These are phyloP conservation scores for Agrochola litura DNA, from an alignment of 2,888 invertebrate genomes.

Conservation along the genomic window DNA sequence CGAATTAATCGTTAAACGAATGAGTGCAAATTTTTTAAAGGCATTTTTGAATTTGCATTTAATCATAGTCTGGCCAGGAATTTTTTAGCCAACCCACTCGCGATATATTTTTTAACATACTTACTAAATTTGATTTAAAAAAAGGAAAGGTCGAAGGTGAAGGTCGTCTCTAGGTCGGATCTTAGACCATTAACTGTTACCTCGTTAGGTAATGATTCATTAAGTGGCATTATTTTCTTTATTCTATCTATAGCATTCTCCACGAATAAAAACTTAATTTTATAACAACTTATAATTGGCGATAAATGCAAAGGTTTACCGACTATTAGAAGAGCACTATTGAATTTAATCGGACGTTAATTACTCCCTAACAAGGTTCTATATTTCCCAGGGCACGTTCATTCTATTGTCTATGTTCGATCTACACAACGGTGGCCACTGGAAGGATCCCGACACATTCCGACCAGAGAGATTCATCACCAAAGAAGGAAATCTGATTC, in stretches of 20 bases:
- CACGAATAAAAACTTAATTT: not conserved
- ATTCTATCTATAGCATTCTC: not conserved
- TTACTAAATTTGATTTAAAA: too few species aligned
- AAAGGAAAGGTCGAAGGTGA: too few species aligned
- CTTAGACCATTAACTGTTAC: not conserved
- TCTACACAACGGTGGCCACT: slow-evolving; percentile 91
- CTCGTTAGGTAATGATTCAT: not conserved
- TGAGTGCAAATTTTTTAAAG: too few species aligned
- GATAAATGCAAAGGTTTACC: not conserved
- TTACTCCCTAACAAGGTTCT: slow-evolving; percentile 7
- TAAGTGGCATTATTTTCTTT: not conserved
- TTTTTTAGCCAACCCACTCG: too few species aligned
- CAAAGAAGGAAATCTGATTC: slow-evolving; percentile 87
- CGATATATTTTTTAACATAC: too few species aligned
- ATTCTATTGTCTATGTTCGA: slow-evolving; percentile 91
- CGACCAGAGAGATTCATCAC: slow-evolving; percentile 92
- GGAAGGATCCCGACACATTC: slow-evolving; percentile 91
- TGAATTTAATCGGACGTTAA: not conserved
- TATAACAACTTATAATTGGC: too few species aligned
- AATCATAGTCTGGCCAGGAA: too few species aligned
- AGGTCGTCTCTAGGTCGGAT: too few species aligned
- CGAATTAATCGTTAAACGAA: too few species aligned
- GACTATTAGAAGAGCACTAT: not conserved
- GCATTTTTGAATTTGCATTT: too few species aligned
- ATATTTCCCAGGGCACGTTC: slow-evolving; percentile 87